phyloP scores from a whole-genome alignment of 2,888 invertebrate genomes.

The Tetheella fluctuosa region DNA sequence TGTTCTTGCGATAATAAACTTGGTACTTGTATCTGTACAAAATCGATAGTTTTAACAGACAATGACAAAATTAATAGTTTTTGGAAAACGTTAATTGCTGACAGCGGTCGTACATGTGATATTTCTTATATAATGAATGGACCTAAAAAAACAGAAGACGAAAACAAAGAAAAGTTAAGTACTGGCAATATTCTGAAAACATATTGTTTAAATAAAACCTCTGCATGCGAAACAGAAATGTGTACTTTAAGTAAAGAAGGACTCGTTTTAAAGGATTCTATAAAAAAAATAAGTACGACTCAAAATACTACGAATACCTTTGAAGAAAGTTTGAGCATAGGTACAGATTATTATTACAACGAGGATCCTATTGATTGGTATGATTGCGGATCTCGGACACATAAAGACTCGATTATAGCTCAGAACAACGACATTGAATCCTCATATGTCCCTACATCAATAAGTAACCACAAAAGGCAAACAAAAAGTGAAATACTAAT shows the following conservation, averaged over 20 bases:
- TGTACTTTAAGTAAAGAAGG: slow-evolving; percentile 35
- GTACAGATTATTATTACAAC: slow-evolving; percentile 30
- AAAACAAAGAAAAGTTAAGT: slow-evolving; percentile 17
- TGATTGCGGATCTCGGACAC: slow-evolving; percentile 31
- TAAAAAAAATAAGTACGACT: slow-evolving; percentile 28
- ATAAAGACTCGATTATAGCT: slow-evolving; percentile 23
- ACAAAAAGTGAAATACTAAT: slow-evolving; percentile 25
- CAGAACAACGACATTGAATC: slow-evolving; percentile 40
- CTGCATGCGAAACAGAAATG: slow-evolving; percentile 31
- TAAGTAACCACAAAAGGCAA: slow-evolving; percentile 27
- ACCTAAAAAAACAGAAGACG: slow-evolving; percentile 28
- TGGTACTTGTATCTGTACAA: slow-evolving; percentile 57
- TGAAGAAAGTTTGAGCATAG: slow-evolving; percentile 34
- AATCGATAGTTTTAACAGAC: slow-evolving; percentile 47
- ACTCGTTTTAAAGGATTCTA: slow-evolving; percentile 46
- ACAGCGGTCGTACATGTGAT: slow-evolving; percentile 36
- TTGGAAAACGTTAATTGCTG: slow-evolving; percentile 46
- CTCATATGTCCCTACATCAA: slow-evolving; percentile 40
- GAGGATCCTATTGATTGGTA: slow-evolving; percentile 41
- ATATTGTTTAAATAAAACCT: slow-evolving; percentile 12
- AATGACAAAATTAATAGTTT: slow-evolving; percentile 46
- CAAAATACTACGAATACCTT: slow-evolving; percentile 41
- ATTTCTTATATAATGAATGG: slow-evolving; percentile 57
- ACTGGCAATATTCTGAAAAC: slow-evolving; percentile 13
- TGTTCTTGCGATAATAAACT: slow-evolving; percentile 56